Base-by-base conservation (phyloP, 1,140 invertebrate genomes). In the Solen grandis region DNA sequence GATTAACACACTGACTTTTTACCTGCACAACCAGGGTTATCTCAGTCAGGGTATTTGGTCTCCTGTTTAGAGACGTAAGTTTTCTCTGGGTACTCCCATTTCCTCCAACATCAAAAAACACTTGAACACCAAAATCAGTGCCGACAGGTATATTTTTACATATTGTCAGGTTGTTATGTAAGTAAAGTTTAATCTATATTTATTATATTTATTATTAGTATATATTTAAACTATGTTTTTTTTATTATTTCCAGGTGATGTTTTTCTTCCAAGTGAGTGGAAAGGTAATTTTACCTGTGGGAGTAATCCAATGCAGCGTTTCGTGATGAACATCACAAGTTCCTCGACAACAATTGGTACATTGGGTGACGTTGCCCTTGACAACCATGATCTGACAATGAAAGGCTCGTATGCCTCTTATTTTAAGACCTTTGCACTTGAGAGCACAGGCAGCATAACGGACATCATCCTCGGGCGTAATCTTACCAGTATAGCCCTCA, bases 211-310 rank as follows among this genome's bases (percentile, higher is more conserved):
- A 50, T n/a, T 50, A 50, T 29, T 59, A 59, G 22, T 59, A 22
- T 8, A 8, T n/a, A 8, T 59, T 59, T n/a, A 10, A 59, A 31
- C 33, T 35, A 35, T 1, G 2, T 5, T n/a, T 1, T 25, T n/a
- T 66, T 35, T 8, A 13, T 59, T 59, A 10, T 29, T 76, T 78
- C 50, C 36, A 78, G 75, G 62, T 54, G 63, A 78, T 50, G 65
- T 27, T 13, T 78, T 78, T 69, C 29, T 78, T 29, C 75, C 75
- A 25, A 78, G 75, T 60, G 75, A 69, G 41, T 78, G 75, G 75
- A 33, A 29, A 25, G 75, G 75, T 1, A 78, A 78, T 38, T 78
- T 69, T 65, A 78, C 75, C n/a, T 78, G 63, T 60, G 25, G 29
- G 5, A 38, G 59, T 66, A 65, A 78, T 52, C 50, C 50, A 3